A percentile compares a stretch with the other conserved stretches of the same genome.
These are phyloP conservation scores for Ptychoptera contaminata DNA, from an alignment of 2,888 invertebrate genomes.

Conservation along the genomic window DNA sequence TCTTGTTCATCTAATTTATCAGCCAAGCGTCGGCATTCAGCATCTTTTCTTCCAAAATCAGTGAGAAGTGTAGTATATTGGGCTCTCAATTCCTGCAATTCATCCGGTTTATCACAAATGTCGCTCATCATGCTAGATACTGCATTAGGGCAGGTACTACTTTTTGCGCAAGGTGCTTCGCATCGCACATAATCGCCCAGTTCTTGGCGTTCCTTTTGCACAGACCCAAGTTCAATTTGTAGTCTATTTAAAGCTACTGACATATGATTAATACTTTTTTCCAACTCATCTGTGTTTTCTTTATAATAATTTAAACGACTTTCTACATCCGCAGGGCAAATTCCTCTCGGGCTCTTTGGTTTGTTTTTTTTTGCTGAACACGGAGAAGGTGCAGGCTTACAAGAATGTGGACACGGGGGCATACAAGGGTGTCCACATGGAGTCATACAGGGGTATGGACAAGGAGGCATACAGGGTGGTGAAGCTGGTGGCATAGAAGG, in stretches of 20 bases:
- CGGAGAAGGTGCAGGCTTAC: no score
- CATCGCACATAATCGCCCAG: background rate
- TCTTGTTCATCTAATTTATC: no score
- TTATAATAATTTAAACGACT: slow-evolving; percentile 6
- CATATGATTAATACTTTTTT: slow-evolving; percentile 9
- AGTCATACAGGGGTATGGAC: no score
- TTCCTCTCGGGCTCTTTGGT: no score
- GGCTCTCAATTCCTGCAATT: slow-evolving; percentile 9
- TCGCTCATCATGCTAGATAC: slow-evolving; percentile 19
- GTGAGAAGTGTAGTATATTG: slow-evolving; percentile 17
- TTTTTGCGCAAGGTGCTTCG: slow-evolving; percentile 11
- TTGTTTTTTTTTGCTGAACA: no score
- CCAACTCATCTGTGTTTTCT: slow-evolving; percentile 5
- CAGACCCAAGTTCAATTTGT: slow-evolving; percentile 7
- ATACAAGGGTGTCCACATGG: no score
- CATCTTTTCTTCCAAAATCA: slow-evolving; percentile 23
- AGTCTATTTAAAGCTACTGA: slow-evolving; percentile 7
- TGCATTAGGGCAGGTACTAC: slow-evolving; percentile 16
- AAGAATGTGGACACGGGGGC: no score
- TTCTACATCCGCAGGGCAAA: background rate
- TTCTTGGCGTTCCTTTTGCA: slow-evolving; percentile 8
- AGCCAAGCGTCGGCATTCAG: slow-evolving; percentile 11
- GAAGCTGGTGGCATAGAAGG: no score
- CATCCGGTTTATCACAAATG: slow-evolving; percentile 16
- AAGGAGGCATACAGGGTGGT: no score